Percentiles rank a stretch among this genome's conserved stretches.
phyloP scores from a whole-genome alignment of 2,113 vertebrate species.

The Trogon melanurus region DNA sequence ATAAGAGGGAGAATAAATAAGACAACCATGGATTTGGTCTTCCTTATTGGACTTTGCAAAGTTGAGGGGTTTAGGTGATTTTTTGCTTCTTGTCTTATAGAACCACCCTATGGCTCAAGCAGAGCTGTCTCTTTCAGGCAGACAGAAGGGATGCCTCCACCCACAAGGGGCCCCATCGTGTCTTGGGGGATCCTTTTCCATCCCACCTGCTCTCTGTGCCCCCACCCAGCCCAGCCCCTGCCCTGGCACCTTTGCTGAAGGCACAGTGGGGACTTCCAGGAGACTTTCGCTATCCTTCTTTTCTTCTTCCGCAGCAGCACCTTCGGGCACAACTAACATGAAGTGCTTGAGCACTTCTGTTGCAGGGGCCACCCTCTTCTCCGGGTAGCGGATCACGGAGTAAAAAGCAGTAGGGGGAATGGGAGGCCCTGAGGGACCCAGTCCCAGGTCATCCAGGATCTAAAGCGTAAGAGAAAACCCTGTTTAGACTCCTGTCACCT shows the following conservation, averaged over 20 bases:
- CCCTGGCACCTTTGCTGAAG: constrained; percentile 66
- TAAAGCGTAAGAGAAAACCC: constrained; percentile 48
- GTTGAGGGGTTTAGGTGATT: not conserved
- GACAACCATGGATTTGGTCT: not conserved
- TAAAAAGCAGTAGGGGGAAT: constrained; percentile 77
- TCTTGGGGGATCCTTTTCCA: not conserved
- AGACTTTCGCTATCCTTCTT: constrained; percentile 64
- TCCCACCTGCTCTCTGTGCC: not conserved
- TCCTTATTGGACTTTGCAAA: not conserved
- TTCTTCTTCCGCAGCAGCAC: constrained; percentile 15
- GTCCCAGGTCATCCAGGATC: constrained; percentile 83
- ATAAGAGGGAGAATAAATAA: not conserved
- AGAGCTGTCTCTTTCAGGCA: not conserved
- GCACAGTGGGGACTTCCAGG: not conserved
- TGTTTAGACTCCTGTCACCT: not conserved
- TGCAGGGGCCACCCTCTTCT: constrained; percentile 33
- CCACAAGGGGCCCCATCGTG: rapidly evolving
- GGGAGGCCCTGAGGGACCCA: constrained; percentile 79
- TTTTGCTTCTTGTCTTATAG: not conserved
- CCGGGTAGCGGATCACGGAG: constrained; percentile 82
- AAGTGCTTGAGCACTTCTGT: constrained; percentile 72
- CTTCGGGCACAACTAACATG: constrained; percentile 68
- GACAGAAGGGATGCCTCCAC: not conserved
- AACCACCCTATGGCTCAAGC: not conserved
- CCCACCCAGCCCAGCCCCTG: not conserved